phyloP scores from a whole-genome alignment of 2,888 invertebrate genomes.

The Cryptosula pallasiana region DNA sequence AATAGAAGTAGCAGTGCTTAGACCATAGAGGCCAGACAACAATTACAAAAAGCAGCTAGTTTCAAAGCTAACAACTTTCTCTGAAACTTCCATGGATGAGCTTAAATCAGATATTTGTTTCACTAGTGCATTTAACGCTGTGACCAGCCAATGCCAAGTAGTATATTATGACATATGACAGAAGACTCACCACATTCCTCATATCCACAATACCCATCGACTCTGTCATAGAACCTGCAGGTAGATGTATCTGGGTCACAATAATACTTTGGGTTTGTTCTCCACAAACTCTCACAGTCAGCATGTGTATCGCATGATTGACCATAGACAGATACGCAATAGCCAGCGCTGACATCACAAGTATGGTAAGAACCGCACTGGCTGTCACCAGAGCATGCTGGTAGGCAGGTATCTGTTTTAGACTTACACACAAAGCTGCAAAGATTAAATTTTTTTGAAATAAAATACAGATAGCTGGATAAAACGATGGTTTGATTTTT shows the following conservation, averaged over 20 bases:
- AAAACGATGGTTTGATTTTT: no score
- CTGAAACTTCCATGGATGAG: no score
- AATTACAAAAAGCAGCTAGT: no score
- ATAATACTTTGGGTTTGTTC: not conserved
- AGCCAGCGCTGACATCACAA: not conserved
- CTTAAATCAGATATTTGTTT: no score
- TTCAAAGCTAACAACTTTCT: no score
- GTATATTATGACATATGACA: no score
- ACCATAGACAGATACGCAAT: not conserved
- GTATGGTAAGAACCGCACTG: not conserved
- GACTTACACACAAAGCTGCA: not conserved
- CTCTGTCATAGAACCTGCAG: not conserved
- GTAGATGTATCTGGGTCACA: not conserved
- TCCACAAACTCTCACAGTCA: not conserved
- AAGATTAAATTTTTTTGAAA: no score
- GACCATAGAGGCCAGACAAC: no score
- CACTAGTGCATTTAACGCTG: no score
- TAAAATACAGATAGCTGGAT: no score
- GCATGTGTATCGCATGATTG: not conserved
- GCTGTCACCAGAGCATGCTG: not conserved
- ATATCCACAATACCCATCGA: not conserved
- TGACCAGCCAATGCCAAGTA: no score
- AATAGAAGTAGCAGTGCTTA: no score
- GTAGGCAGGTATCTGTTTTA: not conserved
- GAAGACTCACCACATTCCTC: not conserved